Evolutionary conservation across 2,888 invertebrate genomes (phyloP).

Genomic region (Pedicia rivosa): DNA sequence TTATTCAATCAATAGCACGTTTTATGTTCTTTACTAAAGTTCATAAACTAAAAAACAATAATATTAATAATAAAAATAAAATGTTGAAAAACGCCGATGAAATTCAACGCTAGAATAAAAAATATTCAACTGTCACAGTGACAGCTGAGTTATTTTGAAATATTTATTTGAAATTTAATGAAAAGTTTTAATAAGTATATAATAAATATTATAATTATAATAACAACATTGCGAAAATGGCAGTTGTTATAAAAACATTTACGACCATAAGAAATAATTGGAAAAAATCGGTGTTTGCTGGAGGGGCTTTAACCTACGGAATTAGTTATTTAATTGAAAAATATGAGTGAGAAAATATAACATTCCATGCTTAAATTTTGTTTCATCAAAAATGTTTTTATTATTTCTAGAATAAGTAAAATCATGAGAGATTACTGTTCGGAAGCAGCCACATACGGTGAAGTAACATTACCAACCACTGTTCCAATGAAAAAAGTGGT

Average conservation of each 20-base stretch:
- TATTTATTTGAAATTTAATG: too few species aligned
- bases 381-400: constrained; percentile 3
- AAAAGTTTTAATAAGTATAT: too few species aligned
- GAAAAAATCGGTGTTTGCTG: constrained; percentile 71
- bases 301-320: constrained; percentile 51
- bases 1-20: too few species aligned
- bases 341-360: constrained; percentile 46
- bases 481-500: constrained; percentile 57
- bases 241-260: constrained; percentile 1
- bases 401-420: constrained; percentile 44
- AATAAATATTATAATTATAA: too few species aligned
- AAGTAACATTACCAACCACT: constrained; percentile 38
- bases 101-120: too few species aligned
- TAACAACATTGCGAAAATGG: constrained; percentile 4
- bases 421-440: constrained; percentile 68
- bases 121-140: too few species aligned
- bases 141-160: too few species aligned
- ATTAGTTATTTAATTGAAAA: constrained; percentile 48
- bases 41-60: too few species aligned
- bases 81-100: too few species aligned
- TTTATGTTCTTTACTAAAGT: too few species aligned
- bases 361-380: constrained; percentile 2
- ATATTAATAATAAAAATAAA: too few species aligned
- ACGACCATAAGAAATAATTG: constrained; percentile 40
- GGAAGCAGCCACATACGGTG: constrained; percentile 58